These are phyloP conservation scores for Synergus laeviventris DNA, from an alignment of 2,888 invertebrate species.

Conservation along the genomic window DNA sequence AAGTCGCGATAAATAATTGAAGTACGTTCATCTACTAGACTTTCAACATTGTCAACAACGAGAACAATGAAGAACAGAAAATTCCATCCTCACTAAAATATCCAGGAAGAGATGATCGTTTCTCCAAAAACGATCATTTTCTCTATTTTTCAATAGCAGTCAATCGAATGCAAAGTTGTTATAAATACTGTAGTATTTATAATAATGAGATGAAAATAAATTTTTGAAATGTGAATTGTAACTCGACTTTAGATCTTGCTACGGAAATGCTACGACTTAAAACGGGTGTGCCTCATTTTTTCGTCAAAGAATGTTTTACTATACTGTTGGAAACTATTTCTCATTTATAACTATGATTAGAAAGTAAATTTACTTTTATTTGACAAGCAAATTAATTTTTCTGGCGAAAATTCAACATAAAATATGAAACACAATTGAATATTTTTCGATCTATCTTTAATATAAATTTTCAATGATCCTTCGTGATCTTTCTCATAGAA, in stretches of 20 bases:
- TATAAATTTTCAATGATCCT: background rate
- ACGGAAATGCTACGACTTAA: background rate
- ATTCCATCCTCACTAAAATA: conserved; percentile 29
- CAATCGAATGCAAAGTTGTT: conserved; percentile 16
- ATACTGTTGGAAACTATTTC: conserved; percentile 17
- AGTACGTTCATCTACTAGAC: background rate
- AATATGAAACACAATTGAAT: background rate
- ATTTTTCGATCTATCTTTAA: conserved; percentile 10
- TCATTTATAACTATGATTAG: background rate
- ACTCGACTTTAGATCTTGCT: conserved; percentile 19
- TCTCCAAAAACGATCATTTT: background rate
- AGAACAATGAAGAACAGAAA: conserved; percentile 19
- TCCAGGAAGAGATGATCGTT: background rate
- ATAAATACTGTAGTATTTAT: conserved; percentile 11
- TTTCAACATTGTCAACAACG: background rate
- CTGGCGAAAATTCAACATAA: background rate
- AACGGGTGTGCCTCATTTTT: conserved; percentile 21
- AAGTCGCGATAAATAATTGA: background rate
- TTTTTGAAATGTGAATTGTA: conserved; percentile 11
- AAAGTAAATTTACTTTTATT: background rate
- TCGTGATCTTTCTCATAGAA: background rate
- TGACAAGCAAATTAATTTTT: background rate
- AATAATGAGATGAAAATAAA: background rate
- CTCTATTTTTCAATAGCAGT: conserved; percentile 24
- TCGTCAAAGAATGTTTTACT: conserved; percentile 18